A percentile compares a stretch with the other conserved stretches of the same genome.
Conservation (phyloP, 35 echinoderm and acorn worm species). For the Acanthaster planci region DNA sequence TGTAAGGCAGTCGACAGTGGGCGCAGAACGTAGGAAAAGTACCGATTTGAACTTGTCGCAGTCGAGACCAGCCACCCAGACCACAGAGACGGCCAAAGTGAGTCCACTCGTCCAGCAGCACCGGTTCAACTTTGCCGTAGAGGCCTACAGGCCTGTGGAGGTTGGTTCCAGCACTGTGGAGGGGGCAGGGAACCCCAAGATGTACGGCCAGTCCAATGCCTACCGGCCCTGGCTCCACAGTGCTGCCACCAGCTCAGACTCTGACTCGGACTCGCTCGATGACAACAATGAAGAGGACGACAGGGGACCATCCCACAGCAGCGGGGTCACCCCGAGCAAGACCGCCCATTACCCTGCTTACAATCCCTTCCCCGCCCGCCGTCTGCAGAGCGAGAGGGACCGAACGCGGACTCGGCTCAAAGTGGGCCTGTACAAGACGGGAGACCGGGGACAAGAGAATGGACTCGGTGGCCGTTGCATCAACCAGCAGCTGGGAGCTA, state of each 20-base stretch:
- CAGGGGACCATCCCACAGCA: not conserved
- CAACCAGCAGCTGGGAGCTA: constrained; percentile 11
- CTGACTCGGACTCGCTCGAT: not conserved
- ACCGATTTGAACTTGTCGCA: not conserved
- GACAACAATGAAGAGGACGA: not conserved
- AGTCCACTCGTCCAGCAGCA: constrained; percentile 19
- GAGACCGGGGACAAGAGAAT: not conserved
- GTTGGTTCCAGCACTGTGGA: not conserved
- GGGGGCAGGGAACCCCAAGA: constrained; percentile 15
- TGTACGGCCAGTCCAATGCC: constrained; percentile 40
- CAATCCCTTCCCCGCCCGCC: constrained; percentile 52
- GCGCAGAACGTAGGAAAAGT: constrained; percentile 28
- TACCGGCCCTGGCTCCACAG: constrained; percentile 33
- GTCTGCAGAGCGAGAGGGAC: constrained; percentile 32
- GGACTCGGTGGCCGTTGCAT: not conserved
- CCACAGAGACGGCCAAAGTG: not conserved
- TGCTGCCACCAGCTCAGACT: not conserved
- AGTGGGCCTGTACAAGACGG: constrained; percentile 47
- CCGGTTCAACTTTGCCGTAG: constrained; percentile 69
- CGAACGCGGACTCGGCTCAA: constrained; percentile 51
- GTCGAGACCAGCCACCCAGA: not conserved
- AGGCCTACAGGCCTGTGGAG: constrained; percentile 68
- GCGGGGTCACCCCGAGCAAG: not conserved
- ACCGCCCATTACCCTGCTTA: constrained; percentile 23
- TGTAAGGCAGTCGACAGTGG: not conserved